A percentile compares a stretch with the other conserved stretches of the same genome.
phyloP scores from a whole-genome alignment of 2,113 vertebrate species.

The Stegastes partitus region DNA sequence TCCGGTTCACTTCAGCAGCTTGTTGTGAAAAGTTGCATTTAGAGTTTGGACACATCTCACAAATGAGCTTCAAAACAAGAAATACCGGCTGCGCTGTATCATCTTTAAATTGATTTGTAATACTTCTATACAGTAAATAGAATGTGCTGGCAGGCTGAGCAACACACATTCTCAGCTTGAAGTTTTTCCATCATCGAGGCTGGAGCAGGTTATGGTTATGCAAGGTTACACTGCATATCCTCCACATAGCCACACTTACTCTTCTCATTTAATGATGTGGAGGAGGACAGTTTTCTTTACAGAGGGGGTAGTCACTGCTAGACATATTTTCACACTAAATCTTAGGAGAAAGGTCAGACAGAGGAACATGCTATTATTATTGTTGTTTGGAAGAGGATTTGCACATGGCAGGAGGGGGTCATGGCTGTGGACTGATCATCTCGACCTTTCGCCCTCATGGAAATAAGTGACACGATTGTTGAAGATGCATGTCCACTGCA shows the following conservation, averaged over 20 bases:
- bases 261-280: constrained; percentile 73
- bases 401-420: not conserved
- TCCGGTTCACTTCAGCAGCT: constrained; percentile 18
- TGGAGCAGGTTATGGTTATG: constrained; percentile 25
- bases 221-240: constrained; percentile 50
- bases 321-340: constrained; percentile 33
- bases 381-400: constrained; percentile 14
- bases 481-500: not conserved
- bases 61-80: constrained; percentile 18
- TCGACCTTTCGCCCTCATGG: not conserved
- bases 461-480: not conserved
- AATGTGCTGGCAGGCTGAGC: constrained; percentile 11
- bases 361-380: constrained; percentile 15
- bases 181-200: constrained; percentile 16
- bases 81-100: constrained; percentile 19
- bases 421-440: not conserved
- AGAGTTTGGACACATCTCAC: constrained; percentile 15
- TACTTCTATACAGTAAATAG: constrained; percentile 3
- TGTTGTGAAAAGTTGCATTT: not conserved
- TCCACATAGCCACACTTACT: constrained; percentile 45
- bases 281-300: constrained; percentile 70
- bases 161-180: constrained; percentile 3
- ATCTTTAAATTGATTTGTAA: constrained; percentile 35
- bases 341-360: constrained; percentile 42
- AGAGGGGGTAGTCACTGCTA: constrained; percentile 25